Conservation (phyloP, 2,797 vertebrate species). For the Eurystomus glaucurus region DNA sequence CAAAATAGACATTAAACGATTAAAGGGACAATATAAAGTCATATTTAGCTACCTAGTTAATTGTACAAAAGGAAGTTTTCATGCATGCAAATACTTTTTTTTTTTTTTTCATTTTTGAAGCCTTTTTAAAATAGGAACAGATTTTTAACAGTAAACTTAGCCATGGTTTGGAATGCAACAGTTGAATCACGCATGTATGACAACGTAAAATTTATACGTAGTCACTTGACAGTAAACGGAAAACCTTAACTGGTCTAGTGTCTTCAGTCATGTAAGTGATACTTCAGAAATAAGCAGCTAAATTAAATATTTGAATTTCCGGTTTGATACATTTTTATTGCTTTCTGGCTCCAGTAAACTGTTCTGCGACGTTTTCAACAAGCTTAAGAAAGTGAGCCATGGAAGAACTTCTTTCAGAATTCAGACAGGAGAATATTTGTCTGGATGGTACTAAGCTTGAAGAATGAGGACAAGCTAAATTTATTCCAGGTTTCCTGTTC, state of each 20-base stretch:
- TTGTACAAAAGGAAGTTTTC: background rate
- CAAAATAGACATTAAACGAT: background rate
- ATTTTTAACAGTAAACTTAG: background rate
- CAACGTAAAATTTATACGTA: background rate
- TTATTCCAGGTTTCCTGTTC: slow-evolving; percentile 72
- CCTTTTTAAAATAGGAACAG: background rate
- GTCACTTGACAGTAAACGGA: background rate
- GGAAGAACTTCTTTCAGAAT: slow-evolving; percentile 18
- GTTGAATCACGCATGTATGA: background rate
- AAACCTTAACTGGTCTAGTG: background rate
- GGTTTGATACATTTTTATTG: background rate
- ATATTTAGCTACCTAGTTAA: background rate
- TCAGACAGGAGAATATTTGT: slow-evolving; percentile 50
- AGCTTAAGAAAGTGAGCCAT: slow-evolving; percentile 9
- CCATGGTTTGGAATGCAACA: background rate
- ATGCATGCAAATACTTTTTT: background rate
- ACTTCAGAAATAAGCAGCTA: slow-evolving; percentile 6
- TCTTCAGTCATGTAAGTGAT: background rate
- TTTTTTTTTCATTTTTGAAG: background rate
- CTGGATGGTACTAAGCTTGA: slow-evolving; percentile 45
- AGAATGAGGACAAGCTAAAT: slow-evolving; percentile 69
- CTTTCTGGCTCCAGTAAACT: background rate
- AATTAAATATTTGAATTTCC: slow-evolving; percentile 34
- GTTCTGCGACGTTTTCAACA: background rate
- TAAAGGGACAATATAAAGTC: background rate